These are phyloP conservation scores for Peromyscus attwateri DNA, from an alignment of 2,797 vertebrate species.

Conservation along the genomic window DNA sequence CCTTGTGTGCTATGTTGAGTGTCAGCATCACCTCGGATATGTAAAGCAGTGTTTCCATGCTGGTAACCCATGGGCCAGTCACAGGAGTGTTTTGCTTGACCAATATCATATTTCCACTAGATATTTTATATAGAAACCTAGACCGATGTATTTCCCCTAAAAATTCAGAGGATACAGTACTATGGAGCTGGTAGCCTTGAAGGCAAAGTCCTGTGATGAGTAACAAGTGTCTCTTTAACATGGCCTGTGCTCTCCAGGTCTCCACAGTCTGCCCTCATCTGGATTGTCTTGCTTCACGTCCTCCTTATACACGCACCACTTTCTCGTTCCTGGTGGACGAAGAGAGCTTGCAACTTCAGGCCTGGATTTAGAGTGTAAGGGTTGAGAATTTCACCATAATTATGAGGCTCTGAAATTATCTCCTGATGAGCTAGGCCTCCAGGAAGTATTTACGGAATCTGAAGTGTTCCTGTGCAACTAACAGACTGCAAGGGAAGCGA, in stretches of 20 bases:
- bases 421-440: not conserved
- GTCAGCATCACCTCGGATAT: not conserved
- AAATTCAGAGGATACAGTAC: not conserved
- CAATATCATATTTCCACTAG: not conserved
- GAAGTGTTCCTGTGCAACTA: not conserved
- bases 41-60: not conserved
- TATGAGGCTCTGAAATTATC: not conserved
- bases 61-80: not conserved
- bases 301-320: not conserved
- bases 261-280: not conserved
- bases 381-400: conserved; percentile 19
- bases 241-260: not conserved
- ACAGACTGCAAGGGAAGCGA: not conserved
- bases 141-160: not conserved
- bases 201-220: not conserved
- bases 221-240: not conserved
- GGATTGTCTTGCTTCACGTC: not conserved
- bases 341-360: not conserved
- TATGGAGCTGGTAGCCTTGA: not conserved
- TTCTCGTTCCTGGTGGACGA: not conserved
- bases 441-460: not conserved
- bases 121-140: conserved; percentile 20
- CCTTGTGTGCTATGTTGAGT: not conserved
- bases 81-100: not conserved
- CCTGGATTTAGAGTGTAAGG: not conserved